Evolutionary conservation across 1,140 invertebrate genomes (phyloP).

Genomic region (Drosophila mauritiana): DNA sequence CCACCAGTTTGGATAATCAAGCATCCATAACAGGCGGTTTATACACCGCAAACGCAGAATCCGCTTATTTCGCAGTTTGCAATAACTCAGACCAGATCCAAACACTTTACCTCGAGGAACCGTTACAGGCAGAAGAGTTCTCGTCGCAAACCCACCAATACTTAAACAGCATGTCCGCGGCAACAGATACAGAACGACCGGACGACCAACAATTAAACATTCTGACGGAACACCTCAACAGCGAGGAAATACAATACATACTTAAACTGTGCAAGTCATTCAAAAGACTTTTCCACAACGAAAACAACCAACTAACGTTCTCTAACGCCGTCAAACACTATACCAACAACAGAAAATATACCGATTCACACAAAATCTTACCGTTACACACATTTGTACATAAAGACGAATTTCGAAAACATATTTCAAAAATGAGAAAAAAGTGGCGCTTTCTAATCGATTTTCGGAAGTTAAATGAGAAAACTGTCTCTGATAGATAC

Average conservation of each 20-base stretch:
- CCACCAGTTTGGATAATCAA: constrained; percentile 10
- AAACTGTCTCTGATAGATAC: neutral
- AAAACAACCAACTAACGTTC: constrained; percentile 30
- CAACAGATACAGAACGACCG: neutral
- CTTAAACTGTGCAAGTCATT: constrained; percentile 25
- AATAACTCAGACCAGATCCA: constrained; percentile 24
- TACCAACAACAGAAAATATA: constrained; percentile 10
- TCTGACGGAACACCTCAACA: constrained; percentile 21
- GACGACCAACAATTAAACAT: constrained; percentile 1
- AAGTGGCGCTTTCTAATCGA: constrained; percentile 23
- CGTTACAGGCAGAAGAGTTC: constrained; percentile 12
- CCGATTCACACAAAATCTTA: constrained; percentile 29
- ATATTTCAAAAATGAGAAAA: constrained; percentile 30
- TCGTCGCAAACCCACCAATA: constrained; percentile 25
- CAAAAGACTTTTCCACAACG: constrained; percentile 20
- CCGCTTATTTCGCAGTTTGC: constrained; percentile 21
- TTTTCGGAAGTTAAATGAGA: constrained; percentile 1
- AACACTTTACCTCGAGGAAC: constrained; percentile 13
- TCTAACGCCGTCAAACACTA: constrained; percentile 23
- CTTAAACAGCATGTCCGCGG: constrained; percentile 2
- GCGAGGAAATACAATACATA: constrained; percentile 24
- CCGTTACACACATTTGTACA: constrained; percentile 10
- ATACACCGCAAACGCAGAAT: constrained; percentile 20
- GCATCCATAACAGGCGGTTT: constrained; percentile 25
- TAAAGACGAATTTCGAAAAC: constrained; percentile 11